Evolutionary conservation across 2,797 vertebrate genomes (phyloP).

Genomic region (Xenopus petersii): DNA sequence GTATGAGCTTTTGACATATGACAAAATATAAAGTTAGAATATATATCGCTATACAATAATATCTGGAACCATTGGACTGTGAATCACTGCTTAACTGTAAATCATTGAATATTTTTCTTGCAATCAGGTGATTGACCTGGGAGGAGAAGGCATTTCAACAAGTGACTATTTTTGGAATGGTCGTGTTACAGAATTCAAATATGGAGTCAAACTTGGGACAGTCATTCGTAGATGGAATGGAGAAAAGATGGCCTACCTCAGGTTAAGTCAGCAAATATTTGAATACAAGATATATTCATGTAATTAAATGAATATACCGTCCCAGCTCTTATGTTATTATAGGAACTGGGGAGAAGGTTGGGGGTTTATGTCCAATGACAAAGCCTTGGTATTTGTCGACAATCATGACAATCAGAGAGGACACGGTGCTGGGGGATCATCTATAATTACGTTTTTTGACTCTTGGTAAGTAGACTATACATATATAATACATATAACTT

Average conservation of each 20-base stretch:
- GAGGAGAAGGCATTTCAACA: conserved; percentile 72
- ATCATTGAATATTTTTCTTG: neutral
- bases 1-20: too few species aligned
- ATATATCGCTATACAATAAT: too few species aligned
- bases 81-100: too few species aligned
- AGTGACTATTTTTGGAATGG: conserved; percentile 75
- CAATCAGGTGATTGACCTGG: conserved; percentile 85
- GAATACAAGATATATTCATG: too few species aligned
- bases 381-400: conserved; percentile 86
- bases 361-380: conserved; percentile 79
- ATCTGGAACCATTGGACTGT: too few species aligned
- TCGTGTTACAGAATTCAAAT: conserved; percentile 92
- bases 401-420: conserved; percentile 95
- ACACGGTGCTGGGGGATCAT: conserved; percentile 80
- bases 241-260: conserved; percentile 85
- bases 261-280: conserved; percentile 60
- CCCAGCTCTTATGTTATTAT: conserved; percentile 15
- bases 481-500: too few species aligned
- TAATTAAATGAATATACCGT: neutral
- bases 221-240: conserved; percentile 82
- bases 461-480: conserved; percentile 61
- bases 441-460: conserved; percentile 89
- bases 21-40: too few species aligned
- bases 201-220: conserved; percentile 78
- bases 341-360: conserved; percentile 95